Evolutionary conservation across 2,113 vertebrate genomes (phyloP).

Genomic region (Suncus etruscus): DNA sequence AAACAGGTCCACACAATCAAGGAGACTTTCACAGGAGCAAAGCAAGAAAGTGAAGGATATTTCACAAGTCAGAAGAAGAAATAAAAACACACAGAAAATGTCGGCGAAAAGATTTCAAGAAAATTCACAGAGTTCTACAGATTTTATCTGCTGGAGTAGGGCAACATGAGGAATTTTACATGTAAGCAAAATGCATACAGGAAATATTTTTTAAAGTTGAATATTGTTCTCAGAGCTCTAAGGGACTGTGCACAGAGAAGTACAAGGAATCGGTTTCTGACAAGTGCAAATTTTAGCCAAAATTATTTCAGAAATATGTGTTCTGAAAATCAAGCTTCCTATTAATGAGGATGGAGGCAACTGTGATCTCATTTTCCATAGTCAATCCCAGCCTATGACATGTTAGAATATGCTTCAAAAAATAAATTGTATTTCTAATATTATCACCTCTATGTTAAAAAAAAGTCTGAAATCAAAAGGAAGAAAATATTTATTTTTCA

Average conservation of each 20-base stretch:
- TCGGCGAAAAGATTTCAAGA: not conserved
- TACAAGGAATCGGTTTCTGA: not conserved
- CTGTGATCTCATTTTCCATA: conserved; percentile 22
- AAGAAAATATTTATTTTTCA: conserved; percentile 84
- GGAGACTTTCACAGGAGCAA: not conserved
- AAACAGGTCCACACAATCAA: not conserved
- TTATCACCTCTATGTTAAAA: conserved; percentile 58
- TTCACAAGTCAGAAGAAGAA: not conserved
- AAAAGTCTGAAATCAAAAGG: conserved; percentile 57
- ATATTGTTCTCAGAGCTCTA: too few relatives aligned
- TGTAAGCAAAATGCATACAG: not conserved
- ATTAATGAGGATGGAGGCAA: conserved; percentile 5
- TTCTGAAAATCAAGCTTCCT: conserved; percentile 35
- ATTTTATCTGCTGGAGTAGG: not conserved
- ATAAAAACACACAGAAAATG: not conserved
- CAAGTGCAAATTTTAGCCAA: not conserved
- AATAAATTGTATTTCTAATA: conserved; percentile 67
- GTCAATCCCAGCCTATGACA: not conserved
- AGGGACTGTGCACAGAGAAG: not conserved
- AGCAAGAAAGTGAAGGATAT: conserved; percentile 13
- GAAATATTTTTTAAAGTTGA: not conserved
- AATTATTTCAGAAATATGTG: conserved; percentile 21
- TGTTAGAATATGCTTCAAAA: conserved; percentile 55
- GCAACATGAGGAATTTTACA: not conserved
- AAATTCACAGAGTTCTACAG: not conserved